Evolutionary conservation across 2,113 vertebrate species (phyloP).

Genomic region (Platysteira castanea): DNA sequence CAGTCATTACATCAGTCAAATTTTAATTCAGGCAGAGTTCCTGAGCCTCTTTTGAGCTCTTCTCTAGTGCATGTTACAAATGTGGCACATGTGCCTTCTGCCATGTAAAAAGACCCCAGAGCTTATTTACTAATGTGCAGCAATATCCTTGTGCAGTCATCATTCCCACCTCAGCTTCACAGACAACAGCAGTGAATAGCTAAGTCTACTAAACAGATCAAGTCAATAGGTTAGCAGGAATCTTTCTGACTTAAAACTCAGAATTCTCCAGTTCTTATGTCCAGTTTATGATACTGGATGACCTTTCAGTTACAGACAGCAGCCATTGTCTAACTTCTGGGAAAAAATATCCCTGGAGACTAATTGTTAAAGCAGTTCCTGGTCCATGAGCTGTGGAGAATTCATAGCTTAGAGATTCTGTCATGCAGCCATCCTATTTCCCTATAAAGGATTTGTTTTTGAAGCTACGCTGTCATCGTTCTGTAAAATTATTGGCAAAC

Average conservation of each 20-base stretch:
- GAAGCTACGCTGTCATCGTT: conserved; percentile 68
- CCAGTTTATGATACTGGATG: conserved; percentile 14
- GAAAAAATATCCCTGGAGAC: conserved; percentile 57
- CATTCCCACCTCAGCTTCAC: background rate
- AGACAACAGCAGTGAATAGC: background rate
- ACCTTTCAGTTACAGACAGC: conserved; percentile 25
- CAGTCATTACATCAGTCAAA: background rate
- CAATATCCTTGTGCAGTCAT: background rate
- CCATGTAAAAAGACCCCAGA: background rate
- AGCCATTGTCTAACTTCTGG: conserved; percentile 60
- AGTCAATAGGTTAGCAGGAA: background rate
- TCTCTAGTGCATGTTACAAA: background rate
- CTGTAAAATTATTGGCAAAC: conserved; percentile 78
- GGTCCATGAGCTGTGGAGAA: conserved; percentile 64
- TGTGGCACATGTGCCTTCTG: background rate
- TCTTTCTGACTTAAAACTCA: background rate
- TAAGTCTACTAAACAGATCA: background rate
- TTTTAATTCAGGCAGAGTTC: background rate
- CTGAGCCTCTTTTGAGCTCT: background rate
- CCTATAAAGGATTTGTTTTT: conserved; percentile 72
- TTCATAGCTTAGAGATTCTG: conserved; percentile 69
- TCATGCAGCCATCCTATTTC: conserved; percentile 71
- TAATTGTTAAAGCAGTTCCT: conserved; percentile 69
- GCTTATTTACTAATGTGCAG: background rate
- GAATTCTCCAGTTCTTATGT: background rate